Evolutionary conservation across 2,797 vertebrate species (phyloP).

Genomic region (Knipowitschia caucasica): DNA sequence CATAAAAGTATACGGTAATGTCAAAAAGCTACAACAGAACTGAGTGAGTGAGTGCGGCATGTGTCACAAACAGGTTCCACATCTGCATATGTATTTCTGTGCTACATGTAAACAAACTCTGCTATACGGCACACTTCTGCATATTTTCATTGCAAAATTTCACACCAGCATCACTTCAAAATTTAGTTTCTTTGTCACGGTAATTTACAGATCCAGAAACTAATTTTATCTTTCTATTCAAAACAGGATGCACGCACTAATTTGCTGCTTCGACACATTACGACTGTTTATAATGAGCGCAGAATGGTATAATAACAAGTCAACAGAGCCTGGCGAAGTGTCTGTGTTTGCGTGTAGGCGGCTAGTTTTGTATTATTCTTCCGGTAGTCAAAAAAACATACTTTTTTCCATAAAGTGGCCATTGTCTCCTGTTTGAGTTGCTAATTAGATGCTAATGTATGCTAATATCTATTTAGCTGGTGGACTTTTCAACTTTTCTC

Average conservation of each 20-base stretch:
- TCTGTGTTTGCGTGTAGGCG: background rate
- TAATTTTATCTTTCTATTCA: background rate
- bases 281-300: background rate
- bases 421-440: slow-evolving; percentile 14
- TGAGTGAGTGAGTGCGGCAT: too few relatives aligned
- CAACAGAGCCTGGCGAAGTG: background rate
- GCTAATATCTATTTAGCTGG: slow-evolving; percentile 23
- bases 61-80: too few relatives aligned
- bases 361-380: slow-evolving; percentile 3
- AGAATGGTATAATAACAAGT: background rate
- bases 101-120: too few relatives aligned
- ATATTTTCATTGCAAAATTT: background rate
- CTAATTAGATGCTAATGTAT: slow-evolving; percentile 36
- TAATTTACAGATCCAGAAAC: background rate
- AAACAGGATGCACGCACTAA: background rate
- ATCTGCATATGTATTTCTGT: too few relatives aligned
- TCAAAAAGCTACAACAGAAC: too few relatives aligned
- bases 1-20: too few relatives aligned
- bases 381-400: slow-evolving; percentile 5
- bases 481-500: slow-evolving; percentile 21
- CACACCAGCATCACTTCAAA: background rate
- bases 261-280: background rate
- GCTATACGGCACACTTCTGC: too few relatives aligned
- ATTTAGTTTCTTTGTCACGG: background rate
- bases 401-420: slow-evolving; percentile 12